Conservation (phyloP, 2,888 invertebrate species). For the Lithophane leautieri region DNA sequence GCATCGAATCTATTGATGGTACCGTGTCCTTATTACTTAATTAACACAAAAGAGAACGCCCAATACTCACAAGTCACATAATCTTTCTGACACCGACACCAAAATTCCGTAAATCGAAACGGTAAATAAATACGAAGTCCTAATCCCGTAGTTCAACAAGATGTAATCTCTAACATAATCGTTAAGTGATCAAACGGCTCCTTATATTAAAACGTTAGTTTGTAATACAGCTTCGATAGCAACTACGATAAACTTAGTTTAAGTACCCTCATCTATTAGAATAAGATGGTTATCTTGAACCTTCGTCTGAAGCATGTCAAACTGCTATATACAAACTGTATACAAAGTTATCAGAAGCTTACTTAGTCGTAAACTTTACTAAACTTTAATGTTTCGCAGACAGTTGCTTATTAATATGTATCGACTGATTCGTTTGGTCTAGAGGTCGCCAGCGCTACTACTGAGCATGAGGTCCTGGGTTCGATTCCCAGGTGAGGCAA, state of each 20-base stretch:
- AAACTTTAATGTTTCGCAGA: conserved; percentile 32
- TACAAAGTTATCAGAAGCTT: conserved; percentile 10
- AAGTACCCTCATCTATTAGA: conserved; percentile 36
- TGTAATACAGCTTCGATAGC: conserved; percentile 32
- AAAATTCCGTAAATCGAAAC: background rate
- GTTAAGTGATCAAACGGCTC: conserved; percentile 38
- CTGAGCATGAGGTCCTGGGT: background rate
- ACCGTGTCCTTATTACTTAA: too few species aligned
- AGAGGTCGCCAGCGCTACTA: background rate
- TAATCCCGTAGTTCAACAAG: conserved; percentile 35
- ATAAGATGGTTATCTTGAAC: conserved; percentile 27
- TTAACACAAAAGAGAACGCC: conserved; percentile 12
- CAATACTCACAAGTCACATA: background rate
- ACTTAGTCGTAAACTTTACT: conserved; percentile 10
- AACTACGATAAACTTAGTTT: conserved; percentile 35
- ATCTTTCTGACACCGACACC: background rate
- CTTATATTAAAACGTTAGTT: conserved; percentile 43
- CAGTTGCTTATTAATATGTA: conserved; percentile 7
- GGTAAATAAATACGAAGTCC: conserved; percentile 21
- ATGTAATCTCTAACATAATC: conserved; percentile 49
- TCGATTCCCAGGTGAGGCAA: background rate
- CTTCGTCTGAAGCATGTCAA: conserved; percentile 16
- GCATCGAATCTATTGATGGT: too few species aligned
- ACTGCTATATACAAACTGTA: conserved; percentile 7
- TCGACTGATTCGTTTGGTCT: background rate